These are phyloP conservation scores for Callithrix jacchus DNA, from an alignment of 2,113 vertebrate species.

Conservation along the genomic window DNA sequence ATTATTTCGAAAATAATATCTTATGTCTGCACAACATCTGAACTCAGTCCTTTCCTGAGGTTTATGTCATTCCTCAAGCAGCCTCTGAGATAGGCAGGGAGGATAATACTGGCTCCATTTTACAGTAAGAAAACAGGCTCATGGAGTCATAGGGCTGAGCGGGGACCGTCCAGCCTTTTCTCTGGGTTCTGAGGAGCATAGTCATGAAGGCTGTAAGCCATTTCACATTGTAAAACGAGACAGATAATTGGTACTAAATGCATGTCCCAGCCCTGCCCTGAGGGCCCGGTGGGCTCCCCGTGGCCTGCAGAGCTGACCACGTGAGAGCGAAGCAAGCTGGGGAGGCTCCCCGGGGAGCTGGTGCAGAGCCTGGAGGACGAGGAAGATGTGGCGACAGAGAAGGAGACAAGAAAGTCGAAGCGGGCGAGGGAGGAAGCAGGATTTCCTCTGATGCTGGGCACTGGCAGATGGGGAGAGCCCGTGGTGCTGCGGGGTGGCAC, in stretches of 20 bases:
- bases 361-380: not conserved
- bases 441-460: accelerated
- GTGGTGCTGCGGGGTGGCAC: accelerated
- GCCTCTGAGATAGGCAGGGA: not conserved
- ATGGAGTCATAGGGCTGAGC: not conserved
- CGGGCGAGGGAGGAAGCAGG: accelerated
- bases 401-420: not conserved
- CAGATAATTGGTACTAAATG: accelerated
- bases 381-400: too few species aligned
- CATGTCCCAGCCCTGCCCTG: not conserved
- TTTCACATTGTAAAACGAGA: not conserved
- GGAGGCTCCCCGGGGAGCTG: too few species aligned
- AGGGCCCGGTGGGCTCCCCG: accelerated
- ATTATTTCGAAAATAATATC: too few species aligned
- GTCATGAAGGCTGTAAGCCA: not conserved
- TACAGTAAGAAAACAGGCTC: not conserved
- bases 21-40: accelerated
- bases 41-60: accelerated
- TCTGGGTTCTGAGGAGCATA: not conserved
- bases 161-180: too few species aligned
- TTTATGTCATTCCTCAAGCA: not conserved
- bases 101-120: not conserved
- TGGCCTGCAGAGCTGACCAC: accelerated
- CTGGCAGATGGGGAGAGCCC: not conserved
- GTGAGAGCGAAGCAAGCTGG: accelerated